Conservation (phyloP, 2,113 vertebrate genomes). For the Ploceus nigricollis region DNA sequence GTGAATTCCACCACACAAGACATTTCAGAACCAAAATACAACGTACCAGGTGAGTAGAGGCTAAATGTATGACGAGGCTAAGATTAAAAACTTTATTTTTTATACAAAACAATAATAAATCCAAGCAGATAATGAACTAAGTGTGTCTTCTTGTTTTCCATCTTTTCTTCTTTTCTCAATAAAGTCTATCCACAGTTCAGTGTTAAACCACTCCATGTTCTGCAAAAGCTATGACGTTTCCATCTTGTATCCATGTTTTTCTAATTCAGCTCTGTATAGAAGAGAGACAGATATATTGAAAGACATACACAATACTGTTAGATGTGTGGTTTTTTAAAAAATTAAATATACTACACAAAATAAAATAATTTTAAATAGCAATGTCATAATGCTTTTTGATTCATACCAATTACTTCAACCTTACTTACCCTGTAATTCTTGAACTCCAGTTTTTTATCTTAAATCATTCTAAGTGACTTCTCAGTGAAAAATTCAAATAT, state of each 20-base stretch:
- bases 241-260: conserved; percentile 99
- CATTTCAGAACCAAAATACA: background rate
- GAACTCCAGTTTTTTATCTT: background rate
- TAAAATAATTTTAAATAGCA: background rate
- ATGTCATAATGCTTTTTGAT: background rate
- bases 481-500: background rate
- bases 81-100: conserved; percentile 68
- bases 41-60: background rate
- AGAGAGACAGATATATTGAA: conserved; percentile 20
- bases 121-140: conserved; percentile 21
- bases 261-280: conserved; percentile 89
- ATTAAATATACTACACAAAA: background rate
- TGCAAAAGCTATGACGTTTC: conserved; percentile 87
- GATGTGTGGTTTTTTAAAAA: background rate
- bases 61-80: background rate
- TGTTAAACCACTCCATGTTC: conserved; percentile 13
- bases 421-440: background rate
- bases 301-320: background rate
- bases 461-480: background rate
- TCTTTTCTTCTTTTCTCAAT: background rate
- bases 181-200: conserved; percentile 59
- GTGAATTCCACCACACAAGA: background rate
- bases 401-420: background rate
- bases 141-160: background rate
- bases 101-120: conserved; percentile 67